Conservation (phyloP, 2,113 vertebrate genomes). For the Calyptommatus sinebrachiatus region DNA sequence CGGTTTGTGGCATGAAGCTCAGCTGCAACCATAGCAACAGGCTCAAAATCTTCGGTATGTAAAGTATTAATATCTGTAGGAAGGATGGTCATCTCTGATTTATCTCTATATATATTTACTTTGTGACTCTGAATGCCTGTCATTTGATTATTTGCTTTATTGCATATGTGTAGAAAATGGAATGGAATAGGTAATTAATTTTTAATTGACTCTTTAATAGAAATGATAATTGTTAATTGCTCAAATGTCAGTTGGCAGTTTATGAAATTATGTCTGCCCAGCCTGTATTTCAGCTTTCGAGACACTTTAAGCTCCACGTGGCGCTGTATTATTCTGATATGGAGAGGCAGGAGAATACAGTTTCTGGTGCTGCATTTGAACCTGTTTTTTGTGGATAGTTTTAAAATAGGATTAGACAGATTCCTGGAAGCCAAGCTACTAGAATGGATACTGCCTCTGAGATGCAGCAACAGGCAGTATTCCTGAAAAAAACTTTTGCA, state of each 20-base stretch:
- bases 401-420: too few species aligned
- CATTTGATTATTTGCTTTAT: neutral
- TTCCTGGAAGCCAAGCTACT: too few species aligned
- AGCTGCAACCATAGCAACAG: constrained; percentile 63
- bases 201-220: constrained; percentile 22
- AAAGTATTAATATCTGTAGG: constrained; percentile 44
- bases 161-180: constrained; percentile 24
- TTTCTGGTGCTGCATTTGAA: too few species aligned
- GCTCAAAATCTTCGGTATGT: constrained; percentile 51
- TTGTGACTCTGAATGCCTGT: constrained; percentile 41
- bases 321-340: too few species aligned
- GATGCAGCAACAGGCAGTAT: too few species aligned
- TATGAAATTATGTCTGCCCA: neutral
- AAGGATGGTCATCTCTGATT: constrained; percentile 36
- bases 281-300: neutral
- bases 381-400: too few species aligned
- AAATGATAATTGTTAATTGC: neutral
- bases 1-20: constrained; percentile 49
- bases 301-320: neutral
- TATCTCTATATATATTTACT: constrained; percentile 27
- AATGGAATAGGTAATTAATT: constrained; percentile 5
- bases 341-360: too few species aligned
- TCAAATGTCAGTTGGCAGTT: neutral
- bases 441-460: too few species aligned
- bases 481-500: too few species aligned